phyloP scores from a whole-genome alignment of 2,888 invertebrate genomes.

The Spilosoma lubricipeda region DNA sequence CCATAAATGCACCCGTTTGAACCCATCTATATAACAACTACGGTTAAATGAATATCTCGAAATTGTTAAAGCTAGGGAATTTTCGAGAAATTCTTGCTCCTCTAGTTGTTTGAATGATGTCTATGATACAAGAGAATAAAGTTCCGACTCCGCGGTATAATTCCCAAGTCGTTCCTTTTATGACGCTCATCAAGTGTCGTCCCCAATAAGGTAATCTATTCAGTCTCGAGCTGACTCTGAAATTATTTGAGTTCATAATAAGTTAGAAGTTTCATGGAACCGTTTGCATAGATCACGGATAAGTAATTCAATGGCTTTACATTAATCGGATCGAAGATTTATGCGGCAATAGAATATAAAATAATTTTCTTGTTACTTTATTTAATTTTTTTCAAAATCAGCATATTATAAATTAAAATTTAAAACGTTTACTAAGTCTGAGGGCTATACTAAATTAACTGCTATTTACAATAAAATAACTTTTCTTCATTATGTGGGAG shows the following conservation, averaged over 20 bases:
- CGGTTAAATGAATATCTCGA: neutral
- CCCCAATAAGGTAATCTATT: slow-evolving; percentile 14
- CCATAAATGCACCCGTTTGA: neutral
- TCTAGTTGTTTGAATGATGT: slow-evolving; percentile 1
- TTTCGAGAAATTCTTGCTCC: neutral
- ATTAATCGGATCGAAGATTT: neutral
- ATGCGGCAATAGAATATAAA: neutral
- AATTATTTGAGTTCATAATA: slow-evolving; percentile 21
- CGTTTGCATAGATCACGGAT: slow-evolving; percentile 10
- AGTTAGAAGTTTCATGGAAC: slow-evolving; percentile 2
- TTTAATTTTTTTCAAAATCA: neutral
- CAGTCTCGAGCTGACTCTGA: slow-evolving; percentile 1
- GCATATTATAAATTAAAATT: neutral
- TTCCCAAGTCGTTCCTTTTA: slow-evolving; percentile 11
- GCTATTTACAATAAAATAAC: neutral
- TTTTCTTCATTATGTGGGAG: neutral
- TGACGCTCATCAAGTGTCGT: slow-evolving; percentile 6
- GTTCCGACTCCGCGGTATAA: neutral
- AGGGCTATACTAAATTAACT: neutral
- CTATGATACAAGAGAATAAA: slow-evolving; percentile 4
- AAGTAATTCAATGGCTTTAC: slow-evolving; percentile 12
- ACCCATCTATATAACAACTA: neutral
- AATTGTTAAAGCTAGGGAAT: neutral
- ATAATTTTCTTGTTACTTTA: too few species aligned
- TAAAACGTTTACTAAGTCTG: too few species aligned